Base-by-base conservation (phyloP, 2,888 invertebrate genomes). In the Tipula vernalis region DNA sequence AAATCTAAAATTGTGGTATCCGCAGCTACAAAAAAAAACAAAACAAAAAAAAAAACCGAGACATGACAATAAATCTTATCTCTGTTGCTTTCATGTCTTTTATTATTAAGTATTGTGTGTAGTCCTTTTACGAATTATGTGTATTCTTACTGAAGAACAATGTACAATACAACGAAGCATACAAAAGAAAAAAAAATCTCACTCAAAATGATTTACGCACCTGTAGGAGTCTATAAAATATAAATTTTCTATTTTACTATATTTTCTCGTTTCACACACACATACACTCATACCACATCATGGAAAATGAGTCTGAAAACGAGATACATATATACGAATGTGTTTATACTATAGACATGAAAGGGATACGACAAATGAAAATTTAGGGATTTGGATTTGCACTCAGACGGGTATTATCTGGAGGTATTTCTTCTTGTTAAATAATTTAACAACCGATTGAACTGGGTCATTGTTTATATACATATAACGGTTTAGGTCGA, bases 151-250 rank as follows among this genome's bases (percentile, higher is more conserved):
- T 57, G 51, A 15, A 15, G 15, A 57, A 57, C 51, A 57, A 57
- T 71, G 6, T 47, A 47, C n/a, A 12, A 15, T 44, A 44, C 44
- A 28, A 71, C 71, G 71, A 12, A 71, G 15, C 15, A 15, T 15
- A 51, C 51, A 51, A 71, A 71, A 71, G 2, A 71, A 71, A 8
- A 71, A 71, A 71, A 71, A 71, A 71, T 71, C 71, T 71, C 71
- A 71, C 28, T 71, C 71, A 71, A 71, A 71, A 71, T 87, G 87
- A 87, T 87, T 87, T 87, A 87, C 87, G 86, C 87, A 87, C 87
- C 87, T 87, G 87, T 87, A 87, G 87, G 87, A 87, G 71, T 71
- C 71, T 71, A 71, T 71, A 84, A 41, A 36, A 57, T 51, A 15
- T 41, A 71, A 71, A 71, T 71, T 71, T 71, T 71, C 71, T 71